These are phyloP conservation scores for Zygothrica quintamaculata DNA, from an alignment of 2,888 invertebrate genomes.

Conservation along the genomic window DNA sequence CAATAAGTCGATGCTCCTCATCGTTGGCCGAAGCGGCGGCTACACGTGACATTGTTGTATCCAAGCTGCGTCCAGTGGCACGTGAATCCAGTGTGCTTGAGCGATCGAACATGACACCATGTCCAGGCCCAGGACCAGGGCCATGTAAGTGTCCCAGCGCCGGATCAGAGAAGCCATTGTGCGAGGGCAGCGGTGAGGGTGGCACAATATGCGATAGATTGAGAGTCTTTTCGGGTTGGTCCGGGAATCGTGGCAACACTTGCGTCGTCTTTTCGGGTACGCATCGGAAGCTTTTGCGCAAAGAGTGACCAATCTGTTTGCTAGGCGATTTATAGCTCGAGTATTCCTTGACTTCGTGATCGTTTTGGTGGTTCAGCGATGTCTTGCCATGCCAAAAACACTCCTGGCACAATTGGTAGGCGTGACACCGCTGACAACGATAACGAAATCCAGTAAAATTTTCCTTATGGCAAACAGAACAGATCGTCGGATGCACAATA, in stretches of 20 bases:
- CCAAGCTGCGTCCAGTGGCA: conserved; percentile 84
- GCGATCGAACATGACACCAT: conserved; percentile 85
- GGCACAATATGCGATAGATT: conserved; percentile 98
- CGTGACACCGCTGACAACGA: conserved; percentile 98
- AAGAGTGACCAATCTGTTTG: conserved; percentile 97
- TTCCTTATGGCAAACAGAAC: conserved; percentile 96
- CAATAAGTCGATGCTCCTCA: conserved; percentile 98
- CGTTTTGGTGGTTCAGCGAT: conserved; percentile 94
- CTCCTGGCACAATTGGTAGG: conserved; percentile 99
- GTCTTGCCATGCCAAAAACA: conserved; percentile 99
- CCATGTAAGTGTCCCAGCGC: conserved; percentile 89
- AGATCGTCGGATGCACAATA: conserved; percentile 97
- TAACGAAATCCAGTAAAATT: conserved; percentile 98
- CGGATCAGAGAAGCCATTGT: conserved; percentile 95
- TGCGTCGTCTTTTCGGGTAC: conserved; percentile 95
- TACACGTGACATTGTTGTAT: conserved; percentile 83
- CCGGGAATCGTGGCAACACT: conserved; percentile 94
- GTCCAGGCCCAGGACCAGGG: conserved; percentile 65
- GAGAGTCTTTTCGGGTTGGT: conserved; percentile 96
- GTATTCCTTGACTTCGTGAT: conserved; percentile 99
- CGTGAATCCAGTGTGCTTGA: conserved; percentile 84
- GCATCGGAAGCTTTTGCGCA: conserved; percentile 98
- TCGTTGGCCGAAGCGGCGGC: conserved; percentile 87
- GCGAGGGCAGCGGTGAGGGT: conserved; percentile 95
- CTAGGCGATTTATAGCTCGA: conserved; percentile 98